A percentile compares a stretch with the other conserved stretches of the same genome.
Conservation (phyloP, 2,113 vertebrate species). For the Vombatus ursinus region DNA sequence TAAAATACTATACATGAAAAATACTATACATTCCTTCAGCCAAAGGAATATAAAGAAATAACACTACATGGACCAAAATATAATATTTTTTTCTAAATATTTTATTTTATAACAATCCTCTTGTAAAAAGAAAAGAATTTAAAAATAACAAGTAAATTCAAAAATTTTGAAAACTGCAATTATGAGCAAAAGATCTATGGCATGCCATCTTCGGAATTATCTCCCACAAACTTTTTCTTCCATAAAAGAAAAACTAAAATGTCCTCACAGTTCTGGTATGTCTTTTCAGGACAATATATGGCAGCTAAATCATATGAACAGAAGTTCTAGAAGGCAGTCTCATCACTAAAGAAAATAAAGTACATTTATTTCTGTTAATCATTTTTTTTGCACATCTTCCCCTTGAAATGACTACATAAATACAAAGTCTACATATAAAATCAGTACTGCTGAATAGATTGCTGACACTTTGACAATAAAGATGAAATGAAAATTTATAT, state of each 20-base stretch:
- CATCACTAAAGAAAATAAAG: constrained; percentile 70
- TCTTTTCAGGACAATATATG: constrained; percentile 85
- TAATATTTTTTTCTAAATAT: constrained; percentile 64
- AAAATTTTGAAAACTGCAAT: constrained; percentile 69
- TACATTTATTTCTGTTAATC: constrained; percentile 47
- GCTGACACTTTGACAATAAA: background rate
- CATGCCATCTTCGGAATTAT: constrained; percentile 81
- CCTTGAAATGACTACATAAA: constrained; percentile 6
- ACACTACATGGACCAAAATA: constrained; percentile 10
- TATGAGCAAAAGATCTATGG: constrained; percentile 78
- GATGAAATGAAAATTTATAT: constrained; percentile 25
- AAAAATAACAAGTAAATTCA: constrained; percentile 73
- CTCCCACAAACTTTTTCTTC: constrained; percentile 70
- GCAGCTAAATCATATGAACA: constrained; percentile 83
- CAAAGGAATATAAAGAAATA: constrained; percentile 11
- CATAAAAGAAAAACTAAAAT: constrained; percentile 74
- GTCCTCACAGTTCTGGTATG: constrained; percentile 72
- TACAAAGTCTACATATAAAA: background rate
- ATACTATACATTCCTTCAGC: background rate
- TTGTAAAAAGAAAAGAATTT: constrained; percentile 76
- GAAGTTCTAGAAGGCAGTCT: constrained; percentile 77
- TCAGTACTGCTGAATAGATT: background rate
- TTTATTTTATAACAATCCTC: constrained; percentile 63
- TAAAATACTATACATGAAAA: background rate
- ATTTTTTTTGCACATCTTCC: constrained; percentile 65